Percentiles rank a stretch among this genome's conserved stretches.
phyloP scores from a whole-genome alignment of 2,888 invertebrate genomes.

The Metalampra italica region DNA sequence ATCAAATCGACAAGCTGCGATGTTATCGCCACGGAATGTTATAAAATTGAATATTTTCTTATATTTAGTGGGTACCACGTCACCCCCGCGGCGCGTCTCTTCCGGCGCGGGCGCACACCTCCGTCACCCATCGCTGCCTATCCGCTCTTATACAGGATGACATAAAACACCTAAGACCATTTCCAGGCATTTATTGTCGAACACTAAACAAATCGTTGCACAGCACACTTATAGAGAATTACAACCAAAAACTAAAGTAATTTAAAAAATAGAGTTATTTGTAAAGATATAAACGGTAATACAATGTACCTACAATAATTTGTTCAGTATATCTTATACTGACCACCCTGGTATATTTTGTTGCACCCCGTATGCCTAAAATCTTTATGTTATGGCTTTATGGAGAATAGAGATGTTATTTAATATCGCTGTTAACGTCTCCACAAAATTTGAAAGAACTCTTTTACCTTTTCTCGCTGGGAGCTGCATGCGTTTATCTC shows the following conservation, averaged over 20 bases:
- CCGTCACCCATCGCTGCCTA: slow-evolving; percentile 21
- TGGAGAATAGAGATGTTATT: slow-evolving; percentile 74
- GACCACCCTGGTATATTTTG: not conserved
- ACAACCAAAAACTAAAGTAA: too few relatives aligned
- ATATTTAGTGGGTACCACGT: slow-evolving; percentile 47
- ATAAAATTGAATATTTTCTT: slow-evolving; percentile 77
- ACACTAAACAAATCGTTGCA: too few relatives aligned
- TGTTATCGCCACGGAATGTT: slow-evolving; percentile 72
- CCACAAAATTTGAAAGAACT: slow-evolving; percentile 50
- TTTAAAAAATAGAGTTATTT: too few relatives aligned
- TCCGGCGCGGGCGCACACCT: slow-evolving; percentile 43
- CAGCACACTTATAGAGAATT: too few relatives aligned
- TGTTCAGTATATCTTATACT: not conserved
- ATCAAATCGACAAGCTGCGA: slow-evolving; percentile 74
- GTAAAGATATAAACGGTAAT: too few relatives aligned
- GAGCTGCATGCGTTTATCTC: slow-evolving; percentile 24
- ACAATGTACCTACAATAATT: too few relatives aligned
- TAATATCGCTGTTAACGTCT: slow-evolving; percentile 72
- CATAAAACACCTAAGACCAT: too few relatives aligned
- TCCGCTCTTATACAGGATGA: slow-evolving; percentile 20
- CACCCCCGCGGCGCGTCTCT: slow-evolving; percentile 58
- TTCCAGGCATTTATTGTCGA: too few relatives aligned
- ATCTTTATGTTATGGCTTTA: slow-evolving; percentile 62
- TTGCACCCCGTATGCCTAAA: slow-evolving; percentile 25
- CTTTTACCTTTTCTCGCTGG: slow-evolving; percentile 35